Evolutionary conservation across 2,113 vertebrate species (phyloP).

Genomic region (Delphinapterus leucas): DNA sequence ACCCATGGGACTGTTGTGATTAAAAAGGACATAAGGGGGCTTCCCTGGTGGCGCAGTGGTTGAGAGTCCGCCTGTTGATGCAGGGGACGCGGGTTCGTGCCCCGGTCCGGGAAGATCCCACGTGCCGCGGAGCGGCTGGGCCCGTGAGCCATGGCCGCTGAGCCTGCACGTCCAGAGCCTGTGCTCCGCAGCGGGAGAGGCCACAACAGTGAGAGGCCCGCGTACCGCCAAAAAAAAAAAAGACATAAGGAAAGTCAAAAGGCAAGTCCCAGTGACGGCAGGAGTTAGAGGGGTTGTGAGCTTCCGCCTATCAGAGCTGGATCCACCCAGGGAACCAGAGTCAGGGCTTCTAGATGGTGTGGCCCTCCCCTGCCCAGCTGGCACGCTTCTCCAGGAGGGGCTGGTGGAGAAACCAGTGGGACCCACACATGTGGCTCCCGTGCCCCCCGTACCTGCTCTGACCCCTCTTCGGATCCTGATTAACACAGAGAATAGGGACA

Average conservation of each 20-base stretch:
- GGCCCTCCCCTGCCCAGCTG: neutral
- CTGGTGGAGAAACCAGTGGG: neutral
- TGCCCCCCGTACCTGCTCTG: neutral
- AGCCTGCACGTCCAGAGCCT: no score
- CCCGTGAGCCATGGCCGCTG: no score
- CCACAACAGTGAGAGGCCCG: no score
- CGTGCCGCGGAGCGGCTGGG: no score
- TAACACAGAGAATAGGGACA: neutral
- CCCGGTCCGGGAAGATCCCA: no score
- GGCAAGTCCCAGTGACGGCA: fast-evolving
- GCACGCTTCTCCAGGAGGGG: neutral
- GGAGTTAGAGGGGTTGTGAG: no score
- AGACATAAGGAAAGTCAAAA: neutral
- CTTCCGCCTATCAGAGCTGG: neutral
- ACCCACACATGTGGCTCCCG: fast-evolving
- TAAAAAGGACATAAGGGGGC: neutral
- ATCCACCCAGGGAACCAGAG: neutral
- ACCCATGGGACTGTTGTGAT: neutral
- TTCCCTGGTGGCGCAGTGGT: no score
- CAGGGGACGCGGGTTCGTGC: no score
- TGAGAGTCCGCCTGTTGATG: no score
- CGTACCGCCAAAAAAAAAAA: no score
- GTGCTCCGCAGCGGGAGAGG: no score
- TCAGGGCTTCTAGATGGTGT: fast-evolving
- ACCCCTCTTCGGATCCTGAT: neutral